Percentiles rank a stretch among this genome's conserved stretches.
Evolutionary conservation across 1,140 invertebrate genomes (phyloP).

Genomic region (Epicauta chinensis): DNA sequence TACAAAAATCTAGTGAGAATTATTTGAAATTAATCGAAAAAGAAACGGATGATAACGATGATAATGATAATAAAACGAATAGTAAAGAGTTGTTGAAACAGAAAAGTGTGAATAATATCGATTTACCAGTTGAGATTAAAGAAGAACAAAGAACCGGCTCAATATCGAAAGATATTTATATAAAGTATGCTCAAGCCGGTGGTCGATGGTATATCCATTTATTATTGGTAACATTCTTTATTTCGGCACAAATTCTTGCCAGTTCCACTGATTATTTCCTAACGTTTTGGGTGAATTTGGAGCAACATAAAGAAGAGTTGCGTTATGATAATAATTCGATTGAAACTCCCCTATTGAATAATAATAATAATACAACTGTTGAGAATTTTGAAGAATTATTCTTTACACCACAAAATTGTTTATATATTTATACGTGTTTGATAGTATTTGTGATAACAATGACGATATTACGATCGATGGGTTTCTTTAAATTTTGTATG

Average conservation of each 20-base stretch:
- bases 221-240: conserved; percentile 46
- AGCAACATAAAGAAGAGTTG: not conserved
- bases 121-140: conserved; percentile 14
- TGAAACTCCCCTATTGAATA: no score
- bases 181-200: conserved; percentile 53
- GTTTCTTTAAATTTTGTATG: conserved; percentile 72
- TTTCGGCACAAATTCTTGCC: conserved; percentile 53
- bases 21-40: conserved; percentile 30
- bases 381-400: conserved; percentile 17
- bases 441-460: conserved; percentile 45
- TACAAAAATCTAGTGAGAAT: conserved; percentile 41
- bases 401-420: conserved; percentile 11
- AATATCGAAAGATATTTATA: conserved; percentile 52
- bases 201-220: conserved; percentile 46
- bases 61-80: conserved; percentile 37
- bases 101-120: conserved; percentile 24
- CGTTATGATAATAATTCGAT: not conserved
- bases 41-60: conserved; percentile 33
- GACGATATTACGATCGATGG: conserved; percentile 56
- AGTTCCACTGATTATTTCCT: conserved; percentile 62
- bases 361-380: not conserved
- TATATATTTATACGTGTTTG: conserved; percentile 43
- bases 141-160: conserved; percentile 41
- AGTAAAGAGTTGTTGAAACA: conserved; percentile 10
- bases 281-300: conserved; percentile 49